phyloP scores from a whole-genome alignment of 2,113 vertebrate genomes.

The Hyla sarda region DNA sequence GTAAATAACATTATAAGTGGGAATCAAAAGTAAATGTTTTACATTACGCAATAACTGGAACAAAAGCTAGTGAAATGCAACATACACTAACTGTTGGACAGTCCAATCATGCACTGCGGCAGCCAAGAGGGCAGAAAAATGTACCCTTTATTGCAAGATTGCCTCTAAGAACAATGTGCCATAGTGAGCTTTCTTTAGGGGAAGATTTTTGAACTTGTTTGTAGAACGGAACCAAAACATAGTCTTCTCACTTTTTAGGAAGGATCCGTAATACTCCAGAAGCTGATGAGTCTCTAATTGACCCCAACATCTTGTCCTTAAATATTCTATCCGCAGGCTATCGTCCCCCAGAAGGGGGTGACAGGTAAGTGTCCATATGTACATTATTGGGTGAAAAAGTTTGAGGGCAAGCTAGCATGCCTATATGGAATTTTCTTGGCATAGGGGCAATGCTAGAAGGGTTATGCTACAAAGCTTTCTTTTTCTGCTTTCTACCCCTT shows the following conservation, averaged over 20 bases:
- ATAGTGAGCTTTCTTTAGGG: too few relatives aligned
- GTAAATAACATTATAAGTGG: too few relatives aligned
- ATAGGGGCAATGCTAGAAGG: neutral
- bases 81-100: too few relatives aligned
- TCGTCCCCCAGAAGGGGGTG: slow-evolving; percentile 85
- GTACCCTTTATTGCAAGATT: too few relatives aligned
- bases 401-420: neutral
- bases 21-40: too few relatives aligned
- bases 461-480: neutral
- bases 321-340: slow-evolving; percentile 92
- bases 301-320: slow-evolving; percentile 95
- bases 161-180: too few relatives aligned
- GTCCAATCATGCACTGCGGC: too few relatives aligned
- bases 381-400: neutral
- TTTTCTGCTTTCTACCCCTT: slow-evolving; percentile 42
- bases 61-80: too few relatives aligned
- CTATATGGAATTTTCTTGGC: neutral
- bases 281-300: slow-evolving; percentile 89
- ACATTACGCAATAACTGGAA: too few relatives aligned
- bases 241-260: slow-evolving; percentile 71
- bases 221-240: neutral
- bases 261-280: slow-evolving; percentile 93
- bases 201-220: neutral
- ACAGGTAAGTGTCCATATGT: slow-evolving; percentile 78
- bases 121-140: too few relatives aligned